These are phyloP conservation scores for Hanleya hanleyi DNA, from an alignment of 2,888 invertebrate species.

Conservation along the genomic window DNA sequence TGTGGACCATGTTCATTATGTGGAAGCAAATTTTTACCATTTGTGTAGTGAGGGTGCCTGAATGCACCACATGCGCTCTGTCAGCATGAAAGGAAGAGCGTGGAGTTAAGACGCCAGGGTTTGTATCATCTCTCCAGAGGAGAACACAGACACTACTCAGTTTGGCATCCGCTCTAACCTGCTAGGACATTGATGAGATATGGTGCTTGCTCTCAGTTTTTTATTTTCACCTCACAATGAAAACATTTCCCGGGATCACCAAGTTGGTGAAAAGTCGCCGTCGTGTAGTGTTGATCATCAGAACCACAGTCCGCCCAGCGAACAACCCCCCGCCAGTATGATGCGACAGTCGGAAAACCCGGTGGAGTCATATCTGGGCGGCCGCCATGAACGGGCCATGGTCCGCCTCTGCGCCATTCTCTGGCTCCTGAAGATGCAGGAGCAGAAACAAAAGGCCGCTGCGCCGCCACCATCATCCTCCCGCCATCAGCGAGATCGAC, in stretches of 20 bases:
- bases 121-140: too few species aligned
- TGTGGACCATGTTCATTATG: too few species aligned
- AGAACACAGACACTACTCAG: not conserved
- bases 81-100: too few species aligned
- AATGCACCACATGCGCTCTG: too few species aligned
- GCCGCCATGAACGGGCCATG: constrained; percentile 64
- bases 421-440: constrained; percentile 64
- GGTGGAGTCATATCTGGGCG: constrained; percentile 48
- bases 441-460: constrained; percentile 34
- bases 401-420: constrained; percentile 63
- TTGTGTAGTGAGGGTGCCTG: too few species aligned
- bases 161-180: not conserved
- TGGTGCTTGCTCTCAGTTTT: not conserved
- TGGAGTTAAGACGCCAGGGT: too few species aligned
- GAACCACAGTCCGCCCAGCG: not conserved
- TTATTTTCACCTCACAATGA: not conserved
- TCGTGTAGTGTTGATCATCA: not conserved
- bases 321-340: constrained; percentile 19
- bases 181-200: not conserved
- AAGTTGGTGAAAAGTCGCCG: too few species aligned
- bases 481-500: too few species aligned
- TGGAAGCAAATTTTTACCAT: too few species aligned
- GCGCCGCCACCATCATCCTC: too few species aligned
- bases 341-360: constrained; percentile 36
- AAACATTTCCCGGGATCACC: not conserved